Percentiles rank a stretch among this genome's conserved stretches.
Evolutionary conservation across 2,888 invertebrate genomes (phyloP).

Genomic region (Philopedon plagiatum): DNA sequence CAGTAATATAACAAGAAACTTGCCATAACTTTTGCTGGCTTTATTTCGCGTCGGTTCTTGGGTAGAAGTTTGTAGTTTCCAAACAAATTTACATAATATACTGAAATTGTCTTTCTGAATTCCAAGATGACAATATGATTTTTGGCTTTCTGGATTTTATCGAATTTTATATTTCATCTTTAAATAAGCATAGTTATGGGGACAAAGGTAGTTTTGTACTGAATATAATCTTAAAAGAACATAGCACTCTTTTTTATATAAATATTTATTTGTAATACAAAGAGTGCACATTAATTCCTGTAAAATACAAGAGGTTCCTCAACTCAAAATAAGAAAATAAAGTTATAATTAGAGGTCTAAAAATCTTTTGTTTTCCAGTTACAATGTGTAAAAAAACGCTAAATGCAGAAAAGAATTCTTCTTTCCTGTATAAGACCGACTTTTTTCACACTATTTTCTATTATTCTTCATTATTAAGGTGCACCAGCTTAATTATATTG

Average conservation of each 20-base stretch:
- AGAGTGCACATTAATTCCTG: no score
- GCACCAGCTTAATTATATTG: no score
- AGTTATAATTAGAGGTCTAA: no score
- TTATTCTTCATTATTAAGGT: no score
- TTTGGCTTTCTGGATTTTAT: slow-evolving; percentile 2
- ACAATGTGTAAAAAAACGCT: no score
- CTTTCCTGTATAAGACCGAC: no score
- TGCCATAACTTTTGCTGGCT: slow-evolving; percentile 20
- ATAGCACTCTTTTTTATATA: neutral
- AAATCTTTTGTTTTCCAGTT: no score
- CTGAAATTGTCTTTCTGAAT: slow-evolving; percentile 28
- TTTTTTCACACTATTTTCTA: no score
- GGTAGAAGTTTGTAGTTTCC: slow-evolving; percentile 27
- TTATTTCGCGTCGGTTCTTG: slow-evolving; percentile 29
- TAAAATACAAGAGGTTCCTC: no score
- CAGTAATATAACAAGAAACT: slow-evolving; percentile 28
- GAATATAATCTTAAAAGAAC: neutral
- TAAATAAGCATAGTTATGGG: neutral
- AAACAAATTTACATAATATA: slow-evolving; percentile 35
- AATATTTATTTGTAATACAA: no score
- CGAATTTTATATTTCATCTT: slow-evolving; percentile 7
- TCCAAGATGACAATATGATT: slow-evolving; percentile 12
- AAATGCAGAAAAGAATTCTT: no score
- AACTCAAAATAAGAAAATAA: no score
- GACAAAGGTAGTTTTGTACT: neutral